Evolutionary conservation across 2,797 vertebrate genomes (phyloP).

Genomic region (Acridotheres tristis): DNA sequence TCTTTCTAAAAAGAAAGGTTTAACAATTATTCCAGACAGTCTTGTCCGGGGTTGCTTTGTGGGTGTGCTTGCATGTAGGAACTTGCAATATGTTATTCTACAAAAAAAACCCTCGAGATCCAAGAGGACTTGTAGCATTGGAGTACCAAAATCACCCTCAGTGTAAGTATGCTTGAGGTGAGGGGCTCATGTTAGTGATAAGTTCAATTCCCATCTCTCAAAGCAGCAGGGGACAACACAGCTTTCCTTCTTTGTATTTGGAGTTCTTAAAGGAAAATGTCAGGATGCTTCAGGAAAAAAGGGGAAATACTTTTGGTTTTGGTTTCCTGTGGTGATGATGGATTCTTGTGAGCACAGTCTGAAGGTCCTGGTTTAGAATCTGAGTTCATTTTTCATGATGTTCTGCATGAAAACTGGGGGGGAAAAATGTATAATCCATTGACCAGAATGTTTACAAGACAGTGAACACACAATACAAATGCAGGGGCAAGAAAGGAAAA

Average conservation of each 20-base stretch:
- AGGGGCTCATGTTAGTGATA: not conserved
- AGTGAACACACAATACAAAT: not conserved
- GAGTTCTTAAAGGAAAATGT: conserved; percentile 14
- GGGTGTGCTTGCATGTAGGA: not conserved
- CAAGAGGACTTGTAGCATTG: not conserved
- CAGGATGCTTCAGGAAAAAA: not conserved
- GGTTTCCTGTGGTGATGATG: conserved; percentile 20
- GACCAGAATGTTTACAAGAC: not conserved
- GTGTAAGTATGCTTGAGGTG: not conserved
- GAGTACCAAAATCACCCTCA: not conserved
- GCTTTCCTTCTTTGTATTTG: not conserved
- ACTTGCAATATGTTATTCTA: not conserved
- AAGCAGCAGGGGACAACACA: not conserved
- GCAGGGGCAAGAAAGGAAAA: not conserved
- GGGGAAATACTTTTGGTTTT: conserved; percentile 43
- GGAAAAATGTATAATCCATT: not conserved
- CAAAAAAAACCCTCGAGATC: not conserved
- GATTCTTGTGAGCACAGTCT: not conserved
- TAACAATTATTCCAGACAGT: not conserved
- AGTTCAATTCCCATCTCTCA: not conserved
- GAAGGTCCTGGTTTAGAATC: not conserved
- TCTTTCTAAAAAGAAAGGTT: conserved; percentile 29
- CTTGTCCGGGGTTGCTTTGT: not conserved
- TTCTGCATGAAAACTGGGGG: not conserved
- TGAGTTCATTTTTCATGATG: rapidly evolving